Evolutionary conservation across 2,113 vertebrate species (phyloP).

Genomic region (Scartelaos histophorus): DNA sequence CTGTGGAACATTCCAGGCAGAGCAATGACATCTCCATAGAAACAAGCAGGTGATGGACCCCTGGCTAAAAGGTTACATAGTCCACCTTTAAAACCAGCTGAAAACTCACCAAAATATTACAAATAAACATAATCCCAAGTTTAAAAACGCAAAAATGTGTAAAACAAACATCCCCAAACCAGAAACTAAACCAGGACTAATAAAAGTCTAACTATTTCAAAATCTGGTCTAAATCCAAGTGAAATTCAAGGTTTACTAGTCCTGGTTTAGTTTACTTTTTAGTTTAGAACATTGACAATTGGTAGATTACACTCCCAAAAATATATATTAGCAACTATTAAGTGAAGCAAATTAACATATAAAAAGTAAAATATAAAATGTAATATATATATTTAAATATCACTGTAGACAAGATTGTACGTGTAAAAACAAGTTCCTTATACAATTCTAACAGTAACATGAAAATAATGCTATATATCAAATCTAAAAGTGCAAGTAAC

Average conservation of each 20-base stretch:
- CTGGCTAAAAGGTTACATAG: too few species aligned
- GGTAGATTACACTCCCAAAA: neutral
- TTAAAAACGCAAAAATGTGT: neutral
- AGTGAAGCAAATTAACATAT: neutral
- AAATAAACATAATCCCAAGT: neutral
- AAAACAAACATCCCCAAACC: neutral
- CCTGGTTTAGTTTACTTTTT: neutral
- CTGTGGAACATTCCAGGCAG: too few species aligned
- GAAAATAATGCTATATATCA: neutral
- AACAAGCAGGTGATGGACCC: too few species aligned
- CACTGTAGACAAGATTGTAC: neutral
- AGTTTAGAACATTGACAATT: neutral
- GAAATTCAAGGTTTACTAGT: neutral
- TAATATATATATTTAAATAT: neutral
- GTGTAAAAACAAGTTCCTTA: neutral
- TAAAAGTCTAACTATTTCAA: neutral
- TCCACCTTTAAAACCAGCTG: neutral
- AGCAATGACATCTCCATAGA: too few species aligned
- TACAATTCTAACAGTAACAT: conserved; percentile 1
- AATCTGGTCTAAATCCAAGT: neutral
- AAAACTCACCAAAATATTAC: neutral
- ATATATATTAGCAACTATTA: neutral
- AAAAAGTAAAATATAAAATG: neutral
- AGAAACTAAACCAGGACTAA: neutral
- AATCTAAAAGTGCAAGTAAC: conserved; percentile 3